Conservation (phyloP, 2,113 vertebrate genomes). For the Cololabis saira region DNA sequence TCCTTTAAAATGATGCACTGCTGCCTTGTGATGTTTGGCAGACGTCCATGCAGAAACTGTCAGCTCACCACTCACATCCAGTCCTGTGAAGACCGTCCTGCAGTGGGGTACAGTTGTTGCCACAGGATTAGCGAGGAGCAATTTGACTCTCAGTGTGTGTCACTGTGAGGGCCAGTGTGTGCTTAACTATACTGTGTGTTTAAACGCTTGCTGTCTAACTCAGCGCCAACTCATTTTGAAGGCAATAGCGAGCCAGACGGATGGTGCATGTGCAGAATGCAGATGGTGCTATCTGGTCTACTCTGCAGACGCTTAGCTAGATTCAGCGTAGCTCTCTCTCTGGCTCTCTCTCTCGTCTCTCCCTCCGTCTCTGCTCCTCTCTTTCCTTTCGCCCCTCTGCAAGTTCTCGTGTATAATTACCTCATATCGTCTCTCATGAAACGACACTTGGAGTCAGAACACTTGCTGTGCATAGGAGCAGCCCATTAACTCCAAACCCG, state of each 20-base stretch:
- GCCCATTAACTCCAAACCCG: conserved; percentile 52
- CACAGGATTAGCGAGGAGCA: not conserved
- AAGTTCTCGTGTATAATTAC: conserved; percentile 59
- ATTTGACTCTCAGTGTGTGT: not conserved
- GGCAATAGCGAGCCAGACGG: conserved; percentile 60
- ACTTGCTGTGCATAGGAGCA: conserved; percentile 39
- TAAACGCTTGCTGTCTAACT: conserved; percentile 33
- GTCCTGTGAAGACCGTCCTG: conserved; percentile 2
- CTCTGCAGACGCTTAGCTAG: conserved; percentile 32
- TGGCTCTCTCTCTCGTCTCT: too few relatives aligned
- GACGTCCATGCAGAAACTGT: not conserved
- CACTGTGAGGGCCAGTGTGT: conserved; percentile 10
- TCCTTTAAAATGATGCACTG: too few relatives aligned
- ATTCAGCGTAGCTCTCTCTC: conserved; percentile 26
- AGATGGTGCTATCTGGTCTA: conserved; percentile 65
- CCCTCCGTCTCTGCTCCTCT: not conserved
- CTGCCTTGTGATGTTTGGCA: conserved; percentile 1
- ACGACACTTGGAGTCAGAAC: conserved; percentile 52
- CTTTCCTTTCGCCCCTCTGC: conserved; percentile 1
- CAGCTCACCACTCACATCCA: not conserved
- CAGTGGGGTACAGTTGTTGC: not conserved
- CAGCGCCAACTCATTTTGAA: conserved; percentile 49
- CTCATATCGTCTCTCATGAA: conserved; percentile 59
- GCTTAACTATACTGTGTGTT: conserved; percentile 21
- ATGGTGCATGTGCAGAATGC: conserved; percentile 60